These are phyloP conservation scores for Vandiemenella viatica DNA, from an alignment of 2,888 invertebrate species.

Conservation along the genomic window DNA sequence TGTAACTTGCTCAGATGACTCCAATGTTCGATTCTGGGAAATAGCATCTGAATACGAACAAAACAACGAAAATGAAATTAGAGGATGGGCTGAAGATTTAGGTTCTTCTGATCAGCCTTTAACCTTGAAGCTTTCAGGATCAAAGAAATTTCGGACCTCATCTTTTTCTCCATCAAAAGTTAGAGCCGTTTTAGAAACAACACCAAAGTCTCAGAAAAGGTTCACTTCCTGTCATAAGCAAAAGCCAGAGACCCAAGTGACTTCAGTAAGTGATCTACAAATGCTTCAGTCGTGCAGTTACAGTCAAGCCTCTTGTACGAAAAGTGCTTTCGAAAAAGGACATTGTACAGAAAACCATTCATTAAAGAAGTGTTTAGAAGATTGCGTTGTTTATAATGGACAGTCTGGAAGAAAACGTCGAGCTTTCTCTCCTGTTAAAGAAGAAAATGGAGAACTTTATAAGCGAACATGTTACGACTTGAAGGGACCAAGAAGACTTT, in stretches of 20 bases:
- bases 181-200: conserved; percentile 21
- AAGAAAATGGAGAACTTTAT: conserved; percentile 22
- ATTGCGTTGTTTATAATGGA: too few species aligned
- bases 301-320: too few species aligned
- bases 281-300: too few species aligned
- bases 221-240: too few species aligned
- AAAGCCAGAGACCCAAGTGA: too few species aligned
- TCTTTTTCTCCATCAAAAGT: background rate
- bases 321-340: too few species aligned
- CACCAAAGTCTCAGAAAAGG: conserved; percentile 20
- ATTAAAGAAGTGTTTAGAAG: too few species aligned
- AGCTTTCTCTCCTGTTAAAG: conserved; percentile 26
- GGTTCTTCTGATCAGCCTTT: conserved; percentile 15
- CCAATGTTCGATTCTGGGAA: conserved; percentile 56
- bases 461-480: conserved; percentile 28
- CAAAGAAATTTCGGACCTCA: background rate
- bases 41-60: conserved; percentile 4
- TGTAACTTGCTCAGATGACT: conserved; percentile 75
- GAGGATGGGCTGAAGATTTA: conserved; percentile 5
- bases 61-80: conserved; percentile 5
- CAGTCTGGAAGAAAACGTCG: too few species aligned
- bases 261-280: too few species aligned
- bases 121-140: background rate
- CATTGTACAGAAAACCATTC: too few species aligned
- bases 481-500: conserved; percentile 32